phyloP scores from a whole-genome alignment of 2,888 invertebrate genomes.

The Torymus aiolomorphi region DNA sequence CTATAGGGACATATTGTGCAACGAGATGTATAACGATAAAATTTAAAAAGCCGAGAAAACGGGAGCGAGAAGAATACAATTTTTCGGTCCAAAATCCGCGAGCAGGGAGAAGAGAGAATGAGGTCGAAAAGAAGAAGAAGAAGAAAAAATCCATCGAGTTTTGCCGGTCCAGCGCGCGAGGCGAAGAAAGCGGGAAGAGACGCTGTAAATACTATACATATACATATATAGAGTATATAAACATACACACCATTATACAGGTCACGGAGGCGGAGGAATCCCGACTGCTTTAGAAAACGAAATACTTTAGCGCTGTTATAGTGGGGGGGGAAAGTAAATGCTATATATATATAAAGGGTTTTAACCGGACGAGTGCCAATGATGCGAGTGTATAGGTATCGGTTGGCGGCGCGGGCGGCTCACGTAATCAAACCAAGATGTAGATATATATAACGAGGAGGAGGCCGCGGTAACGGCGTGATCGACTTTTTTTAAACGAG shows the following conservation, averaged over 20 bases:
- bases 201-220: slow-evolving; percentile 53
- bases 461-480: background rate
- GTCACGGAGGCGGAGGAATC: background rate
- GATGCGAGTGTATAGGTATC: background rate
- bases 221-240: slow-evolving; percentile 29
- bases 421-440: slow-evolving; percentile 12
- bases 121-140: background rate
- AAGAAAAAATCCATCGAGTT: slow-evolving; percentile 29
- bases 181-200: background rate
- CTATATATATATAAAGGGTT: background rate
- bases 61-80: background rate
- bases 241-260: background rate
- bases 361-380: slow-evolving; percentile 47
- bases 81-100: slow-evolving; percentile 31
- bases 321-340: background rate
- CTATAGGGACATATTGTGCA: background rate
- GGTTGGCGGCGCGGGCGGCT: background rate
- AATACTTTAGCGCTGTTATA: slow-evolving; percentile 38
- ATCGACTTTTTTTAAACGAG: slow-evolving; percentile 30
- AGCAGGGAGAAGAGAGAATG: background rate
- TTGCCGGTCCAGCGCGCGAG: slow-evolving; percentile 34
- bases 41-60: background rate
- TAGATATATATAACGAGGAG: slow-evolving; percentile 18
- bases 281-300: slow-evolving; percentile 24
- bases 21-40: slow-evolving; percentile 18